Base-by-base conservation (phyloP, 2,113 vertebrate genomes). In the Eolophus roseicapilla region DNA sequence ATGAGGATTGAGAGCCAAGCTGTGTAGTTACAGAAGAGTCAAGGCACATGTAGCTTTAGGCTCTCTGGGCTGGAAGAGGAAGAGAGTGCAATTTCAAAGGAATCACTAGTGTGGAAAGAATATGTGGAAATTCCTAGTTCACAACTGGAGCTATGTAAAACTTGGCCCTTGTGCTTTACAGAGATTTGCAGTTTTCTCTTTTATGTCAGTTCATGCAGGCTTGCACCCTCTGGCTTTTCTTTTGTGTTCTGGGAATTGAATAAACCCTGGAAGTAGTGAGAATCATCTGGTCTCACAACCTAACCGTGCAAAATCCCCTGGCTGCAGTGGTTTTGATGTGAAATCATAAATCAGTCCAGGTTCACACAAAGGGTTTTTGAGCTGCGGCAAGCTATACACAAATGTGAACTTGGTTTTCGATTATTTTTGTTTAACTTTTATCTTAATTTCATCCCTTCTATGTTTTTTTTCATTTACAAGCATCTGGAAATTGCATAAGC, bases 181-280 rank as follows among this genome's bases (percentile, higher is more conserved):
- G 83, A 88, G 91, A 90, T 93, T 82, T 96, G 83, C 65, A 89
- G 69, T 75, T 93, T 96, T 95, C 85, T 95, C 88, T 95, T 96
- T 97, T 82, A 96, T 92, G 81, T 96, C 53, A 60, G 57, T 79
- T 92, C 83, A 94, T 74, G 88, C 65, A 94, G 77, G 31, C 74
- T 94, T 88, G 81, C 88, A 96, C 83, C 91, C 93, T 88, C 91
- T 91, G 92, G 86, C 74, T 94, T 96, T 95, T 90, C 93, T 93
- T 96, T 97, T 96, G 88, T 96, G 57, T 87, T 96, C 70, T 87
- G 86, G 77, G 92, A 93, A 86, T 92, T 92, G 90, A 95, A 94
- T 79, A 95, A 95, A 89, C n/a, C 65, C 88, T 96, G 74, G 25
- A 96, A 96, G 88, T 75, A 90, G 75, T 63, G 59, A 96, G 87